Base-by-base conservation (phyloP, 1,140 invertebrate genomes). In the Drosophila parvula region DNA sequence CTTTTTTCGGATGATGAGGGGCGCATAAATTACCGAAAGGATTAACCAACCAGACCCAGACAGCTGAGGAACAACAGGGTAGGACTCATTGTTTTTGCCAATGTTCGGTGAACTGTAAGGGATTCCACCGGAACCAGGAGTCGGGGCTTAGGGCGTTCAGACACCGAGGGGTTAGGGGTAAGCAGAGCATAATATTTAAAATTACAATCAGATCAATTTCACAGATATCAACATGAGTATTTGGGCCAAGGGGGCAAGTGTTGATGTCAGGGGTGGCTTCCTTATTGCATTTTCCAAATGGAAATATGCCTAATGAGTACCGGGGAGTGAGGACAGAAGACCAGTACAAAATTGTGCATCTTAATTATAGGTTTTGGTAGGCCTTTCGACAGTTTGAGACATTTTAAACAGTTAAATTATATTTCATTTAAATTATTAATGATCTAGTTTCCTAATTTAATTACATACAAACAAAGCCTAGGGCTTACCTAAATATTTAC, bases 191-290 rank as follows among this genome's bases (percentile, higher is more conserved):
- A 58, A 73, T 78, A 77, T 77, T 80, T 83, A 47, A 88, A 88
- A 88, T 88, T 88, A 88, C 86, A 89, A 88, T 88, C 68, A 88
- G 83, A 88, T 88, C 83, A 88, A 88, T 88, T 88, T 79, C 84
- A 88, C 79, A 83, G 83, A 88, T 88, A 89, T 83, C 82, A 88
- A 79, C 84, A 88, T 83, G 65, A 58, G 74, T 65, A 75, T 81
- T 60, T 80, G 65, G 53, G 61, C 48, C 64, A 50, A 55, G 51
- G 75, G 75, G 63, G 60, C 78, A 85, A 84, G 81, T 85, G 81
- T 85, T 68, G 81, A 81, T 74, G 40, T 34, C 47, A 76, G 69
- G 81, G 81, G 78, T 82, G 67, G 83, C 65, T 82, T 65, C 74
- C 28, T 48, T 43, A 71, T 50, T 71, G 22, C 41, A 71, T 71